These are phyloP conservation scores for Drepana arcuata DNA, from an alignment of 1,140 invertebrate species.

Conservation along the genomic window DNA sequence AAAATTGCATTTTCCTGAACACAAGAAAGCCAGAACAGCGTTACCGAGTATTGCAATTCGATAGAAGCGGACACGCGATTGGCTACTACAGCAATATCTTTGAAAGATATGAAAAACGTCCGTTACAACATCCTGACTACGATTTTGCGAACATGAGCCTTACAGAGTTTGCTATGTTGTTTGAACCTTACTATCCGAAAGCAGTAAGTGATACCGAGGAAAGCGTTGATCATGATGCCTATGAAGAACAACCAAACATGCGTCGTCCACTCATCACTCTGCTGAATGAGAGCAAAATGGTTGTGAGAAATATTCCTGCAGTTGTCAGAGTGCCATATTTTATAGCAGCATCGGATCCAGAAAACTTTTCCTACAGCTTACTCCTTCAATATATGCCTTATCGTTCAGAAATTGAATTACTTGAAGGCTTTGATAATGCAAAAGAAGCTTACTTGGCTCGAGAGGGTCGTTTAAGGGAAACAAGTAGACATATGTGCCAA, in stretches of 20 bases:
- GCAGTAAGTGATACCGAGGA: conserved; percentile 19
- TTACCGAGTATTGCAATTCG: conserved; percentile 37
- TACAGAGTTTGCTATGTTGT: conserved; percentile 37
- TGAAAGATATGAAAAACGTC: conserved; percentile 39
- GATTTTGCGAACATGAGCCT: conserved; percentile 36
- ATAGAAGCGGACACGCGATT: conserved; percentile 19
- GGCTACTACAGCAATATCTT: conserved; percentile 39
- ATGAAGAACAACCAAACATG: conserved; percentile 10
- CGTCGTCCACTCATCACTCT: conserved; percentile 20
- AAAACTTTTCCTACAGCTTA: conserved; percentile 32
- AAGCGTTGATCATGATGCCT: conserved; percentile 17
- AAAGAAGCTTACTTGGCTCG: conserved; percentile 32
- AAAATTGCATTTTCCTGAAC: conserved; percentile 37
- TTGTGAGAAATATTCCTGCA: background rate
- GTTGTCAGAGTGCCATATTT: background rate
- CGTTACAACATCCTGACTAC: conserved; percentile 20
- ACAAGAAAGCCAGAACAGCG: conserved; percentile 38
- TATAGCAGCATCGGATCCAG: background rate
- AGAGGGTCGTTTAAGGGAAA: conserved; percentile 25
- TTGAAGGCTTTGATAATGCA: conserved; percentile 27
- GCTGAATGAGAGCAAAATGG: conserved; percentile 20
- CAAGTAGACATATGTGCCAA: conserved; percentile 23
- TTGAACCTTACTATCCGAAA: conserved; percentile 33
- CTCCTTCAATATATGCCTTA: conserved; percentile 41
- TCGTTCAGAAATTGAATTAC: conserved; percentile 27